phyloP scores from a whole-genome alignment of 2,888 invertebrate species.

The Cancer borealis region DNA sequence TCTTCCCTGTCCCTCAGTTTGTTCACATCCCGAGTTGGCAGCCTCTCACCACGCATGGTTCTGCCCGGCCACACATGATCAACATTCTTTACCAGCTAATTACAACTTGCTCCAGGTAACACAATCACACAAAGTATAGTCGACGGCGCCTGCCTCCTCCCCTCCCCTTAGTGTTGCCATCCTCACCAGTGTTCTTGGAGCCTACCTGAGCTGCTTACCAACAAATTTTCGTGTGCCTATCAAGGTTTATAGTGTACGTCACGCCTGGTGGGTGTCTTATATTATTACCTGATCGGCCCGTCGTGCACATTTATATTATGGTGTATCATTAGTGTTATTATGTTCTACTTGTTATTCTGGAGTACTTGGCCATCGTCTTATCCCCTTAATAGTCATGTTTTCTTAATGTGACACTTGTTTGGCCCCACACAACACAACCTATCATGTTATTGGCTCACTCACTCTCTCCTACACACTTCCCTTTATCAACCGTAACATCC shows the following conservation, averaged over 20 bases:
- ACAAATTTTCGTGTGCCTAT: background rate
- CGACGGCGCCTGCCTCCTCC: background rate
- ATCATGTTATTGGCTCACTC: constrained; percentile 22
- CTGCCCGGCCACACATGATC: constrained; percentile 29
- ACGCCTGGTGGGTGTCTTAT: background rate
- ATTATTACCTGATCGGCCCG: background rate
- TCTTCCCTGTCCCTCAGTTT: background rate
- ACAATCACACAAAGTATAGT: background rate
- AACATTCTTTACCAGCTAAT: constrained; percentile 34
- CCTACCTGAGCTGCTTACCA: background rate
- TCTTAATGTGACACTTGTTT: background rate
- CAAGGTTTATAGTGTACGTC: background rate
- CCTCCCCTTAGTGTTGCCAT: background rate
- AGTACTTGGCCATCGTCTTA: background rate
- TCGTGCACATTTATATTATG: background rate
- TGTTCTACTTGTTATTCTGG: background rate
- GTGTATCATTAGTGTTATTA: background rate
- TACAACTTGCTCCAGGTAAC: constrained; percentile 27
- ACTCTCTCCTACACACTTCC: background rate
- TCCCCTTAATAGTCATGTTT: background rate
- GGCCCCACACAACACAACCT: background rate
- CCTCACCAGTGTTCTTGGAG: background rate
- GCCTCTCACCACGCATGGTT: background rate
- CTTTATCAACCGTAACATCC: constrained; percentile 14
- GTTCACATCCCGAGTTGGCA: background rate